Evolutionary conservation across 2,888 invertebrate species (phyloP).

Genomic region (Drosophila atripex): DNA sequence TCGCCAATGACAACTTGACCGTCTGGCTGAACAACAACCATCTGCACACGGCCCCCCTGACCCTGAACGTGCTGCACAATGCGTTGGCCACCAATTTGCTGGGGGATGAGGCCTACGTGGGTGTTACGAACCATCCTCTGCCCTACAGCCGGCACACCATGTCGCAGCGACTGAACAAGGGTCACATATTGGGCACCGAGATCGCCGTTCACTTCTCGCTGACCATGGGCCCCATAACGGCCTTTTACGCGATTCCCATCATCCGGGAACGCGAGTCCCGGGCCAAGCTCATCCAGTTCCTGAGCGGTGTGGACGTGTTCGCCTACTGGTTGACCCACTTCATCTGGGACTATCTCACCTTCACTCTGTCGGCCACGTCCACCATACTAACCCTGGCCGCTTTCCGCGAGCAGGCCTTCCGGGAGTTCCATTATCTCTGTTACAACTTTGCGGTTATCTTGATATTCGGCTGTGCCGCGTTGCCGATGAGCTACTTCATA

Average conservation of each 20-base stretch:
- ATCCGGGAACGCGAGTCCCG: slow-evolving; percentile 87
- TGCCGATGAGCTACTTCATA: slow-evolving; percentile 88
- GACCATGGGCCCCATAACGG: slow-evolving; percentile 88
- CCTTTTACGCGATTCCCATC: slow-evolving; percentile 86
- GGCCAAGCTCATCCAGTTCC: slow-evolving; percentile 89
- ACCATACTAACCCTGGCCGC: slow-evolving; percentile 86
- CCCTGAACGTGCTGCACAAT: slow-evolving; percentile 86
- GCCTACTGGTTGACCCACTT: slow-evolving; percentile 89
- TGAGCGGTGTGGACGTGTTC: slow-evolving; percentile 88
- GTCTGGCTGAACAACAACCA: slow-evolving; percentile 92
- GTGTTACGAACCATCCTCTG: slow-evolving; percentile 87
- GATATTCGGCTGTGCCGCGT: slow-evolving; percentile 88
- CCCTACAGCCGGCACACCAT: slow-evolving; percentile 86
- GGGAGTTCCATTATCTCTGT: slow-evolving; percentile 50
- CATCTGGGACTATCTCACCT: slow-evolving; percentile 85
- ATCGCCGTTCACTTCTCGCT: slow-evolving; percentile 88
- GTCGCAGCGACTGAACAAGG: slow-evolving; percentile 78
- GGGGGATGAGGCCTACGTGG: slow-evolving; percentile 53
- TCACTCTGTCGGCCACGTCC: slow-evolving; percentile 88
- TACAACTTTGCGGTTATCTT: slow-evolving; percentile 82
- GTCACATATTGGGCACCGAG: slow-evolving; percentile 84
- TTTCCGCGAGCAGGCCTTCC: slow-evolving; percentile 86
- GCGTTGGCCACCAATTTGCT: slow-evolving; percentile 84
- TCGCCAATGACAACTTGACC: slow-evolving; percentile 83
- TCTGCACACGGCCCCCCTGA: slow-evolving; percentile 88